These are phyloP conservation scores for Cecidostiba fungosa DNA, from an alignment of 2,888 invertebrate species.

Conservation along the genomic window DNA sequence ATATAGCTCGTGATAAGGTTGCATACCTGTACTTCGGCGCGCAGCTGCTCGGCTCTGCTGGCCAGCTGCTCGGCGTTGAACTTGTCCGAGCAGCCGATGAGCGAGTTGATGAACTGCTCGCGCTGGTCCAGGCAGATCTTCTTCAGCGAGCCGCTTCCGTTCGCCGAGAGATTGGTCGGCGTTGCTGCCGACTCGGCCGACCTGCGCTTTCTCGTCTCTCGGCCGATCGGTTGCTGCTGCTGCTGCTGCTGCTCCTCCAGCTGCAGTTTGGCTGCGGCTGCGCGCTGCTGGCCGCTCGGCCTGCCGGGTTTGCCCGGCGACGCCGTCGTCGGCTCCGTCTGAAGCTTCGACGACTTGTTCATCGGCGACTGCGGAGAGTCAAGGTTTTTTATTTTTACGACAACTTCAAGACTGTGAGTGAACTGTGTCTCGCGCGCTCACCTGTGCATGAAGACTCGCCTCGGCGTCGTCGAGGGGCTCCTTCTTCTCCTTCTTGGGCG, in stretches of 20 bases:
- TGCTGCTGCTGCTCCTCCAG: constrained; percentile 29
- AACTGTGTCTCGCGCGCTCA: too few species aligned
- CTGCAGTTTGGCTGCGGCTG: not conserved
- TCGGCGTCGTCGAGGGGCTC: constrained; percentile 57
- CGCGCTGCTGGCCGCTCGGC: constrained; percentile 39
- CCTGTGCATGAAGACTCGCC: constrained; percentile 37
- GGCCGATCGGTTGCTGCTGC: constrained; percentile 9
- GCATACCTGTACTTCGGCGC: constrained; percentile 77
- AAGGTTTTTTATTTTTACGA: not conserved
- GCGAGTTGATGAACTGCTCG: constrained; percentile 75
- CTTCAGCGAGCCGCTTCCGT: constrained; percentile 71
- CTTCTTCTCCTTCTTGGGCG: constrained; percentile 71
- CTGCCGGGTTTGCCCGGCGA: constrained; percentile 45
- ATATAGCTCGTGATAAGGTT: too few species aligned
- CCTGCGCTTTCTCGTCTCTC: constrained; percentile 67
- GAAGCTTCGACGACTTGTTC: constrained; percentile 62
- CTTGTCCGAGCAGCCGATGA: constrained; percentile 76
- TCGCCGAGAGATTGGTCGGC: constrained; percentile 46
- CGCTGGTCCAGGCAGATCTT: constrained; percentile 75
- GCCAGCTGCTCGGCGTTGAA: constrained; percentile 75
- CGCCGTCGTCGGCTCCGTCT: constrained; percentile 41
- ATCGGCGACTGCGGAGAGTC: not conserved
- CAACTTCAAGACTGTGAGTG: too few species aligned
- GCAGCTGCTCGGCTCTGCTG: constrained; percentile 74
- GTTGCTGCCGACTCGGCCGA: constrained; percentile 48